Conservation (phyloP, 2,888 invertebrate genomes). For the Acanthosoma haemorrhoidale region DNA sequence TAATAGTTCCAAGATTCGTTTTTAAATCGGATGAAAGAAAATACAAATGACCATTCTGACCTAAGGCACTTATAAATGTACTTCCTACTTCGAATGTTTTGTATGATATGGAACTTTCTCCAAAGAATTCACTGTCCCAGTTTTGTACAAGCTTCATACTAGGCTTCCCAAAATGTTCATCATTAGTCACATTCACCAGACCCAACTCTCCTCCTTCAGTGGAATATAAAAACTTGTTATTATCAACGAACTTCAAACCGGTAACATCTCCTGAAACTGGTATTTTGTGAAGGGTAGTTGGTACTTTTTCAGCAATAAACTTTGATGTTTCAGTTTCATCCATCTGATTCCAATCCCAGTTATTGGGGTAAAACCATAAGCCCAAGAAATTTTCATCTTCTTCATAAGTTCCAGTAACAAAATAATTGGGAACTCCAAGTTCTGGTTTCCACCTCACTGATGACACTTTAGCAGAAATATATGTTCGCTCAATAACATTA, state of each 20-base stretch:
- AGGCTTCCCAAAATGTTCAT: not conserved
- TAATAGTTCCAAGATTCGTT: not conserved
- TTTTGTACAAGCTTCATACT: not conserved
- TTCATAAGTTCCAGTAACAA: constrained; percentile 30
- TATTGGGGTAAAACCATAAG: constrained; percentile 28
- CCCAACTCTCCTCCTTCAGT: constrained; percentile 29
- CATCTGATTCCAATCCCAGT: not conserved
- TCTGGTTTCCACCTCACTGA: constrained; percentile 25
- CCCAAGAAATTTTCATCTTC: constrained; percentile 32
- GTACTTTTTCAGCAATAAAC: not conserved
- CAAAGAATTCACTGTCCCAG: constrained; percentile 23
- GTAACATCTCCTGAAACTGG: constrained; percentile 33
- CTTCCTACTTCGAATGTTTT: not conserved
- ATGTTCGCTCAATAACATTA: constrained; percentile 18
- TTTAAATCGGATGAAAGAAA: constrained; percentile 5
- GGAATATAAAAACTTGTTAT: constrained; percentile 28
- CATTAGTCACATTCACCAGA: not conserved
- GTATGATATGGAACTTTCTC: constrained; percentile 1
- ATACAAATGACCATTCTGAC: constrained; percentile 10
- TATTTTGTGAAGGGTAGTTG: not conserved
- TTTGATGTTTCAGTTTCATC: constrained; percentile 6
- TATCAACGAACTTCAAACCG: constrained; percentile 29
- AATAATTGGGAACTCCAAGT: constrained; percentile 2
- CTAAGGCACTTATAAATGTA: constrained; percentile 4
- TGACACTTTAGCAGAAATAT: constrained; percentile 14